phyloP scores from a whole-genome alignment of 2,888 invertebrate species.

The Alloscopus bannaensis region DNA sequence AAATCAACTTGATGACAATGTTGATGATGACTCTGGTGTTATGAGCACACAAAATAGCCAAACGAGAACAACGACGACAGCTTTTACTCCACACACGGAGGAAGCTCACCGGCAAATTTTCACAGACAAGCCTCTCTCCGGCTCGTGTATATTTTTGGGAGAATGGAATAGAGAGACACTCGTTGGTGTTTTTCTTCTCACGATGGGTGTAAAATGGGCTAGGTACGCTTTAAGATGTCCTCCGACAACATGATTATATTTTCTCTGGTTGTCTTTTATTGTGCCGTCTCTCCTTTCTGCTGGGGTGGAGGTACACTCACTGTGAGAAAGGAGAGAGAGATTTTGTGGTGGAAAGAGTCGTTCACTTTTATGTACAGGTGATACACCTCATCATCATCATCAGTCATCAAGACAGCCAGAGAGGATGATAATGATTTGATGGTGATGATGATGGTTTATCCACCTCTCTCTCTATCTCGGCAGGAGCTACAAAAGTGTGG shows the following conservation, averaged over 20 bases:
- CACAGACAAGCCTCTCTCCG: too few relatives aligned
- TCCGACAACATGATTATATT: constrained; percentile 2
- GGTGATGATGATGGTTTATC: constrained; percentile 8
- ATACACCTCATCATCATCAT: constrained; percentile 56
- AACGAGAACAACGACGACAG: too few relatives aligned
- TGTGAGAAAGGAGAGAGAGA: constrained; percentile 12
- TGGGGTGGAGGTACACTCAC: not conserved
- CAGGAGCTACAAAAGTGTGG: too few relatives aligned
- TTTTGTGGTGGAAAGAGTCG: constrained; percentile 17
- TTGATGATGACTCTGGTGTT: constrained; percentile 57
- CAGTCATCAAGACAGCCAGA: constrained; percentile 48
- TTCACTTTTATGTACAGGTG: constrained; percentile 45
- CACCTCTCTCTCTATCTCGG: not conserved
- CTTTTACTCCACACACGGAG: too few relatives aligned
- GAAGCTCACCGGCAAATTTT: too few relatives aligned
- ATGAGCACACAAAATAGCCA: constrained; percentile 43
- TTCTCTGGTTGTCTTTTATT: constrained; percentile 4
- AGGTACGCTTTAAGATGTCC: too few relatives aligned
- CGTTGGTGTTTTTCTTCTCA: too few relatives aligned
- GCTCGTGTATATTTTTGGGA: too few relatives aligned
- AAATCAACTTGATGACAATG: constrained; percentile 54
- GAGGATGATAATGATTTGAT: constrained; percentile 38
- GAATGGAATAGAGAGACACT: too few relatives aligned
- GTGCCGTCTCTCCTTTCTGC: not conserved
- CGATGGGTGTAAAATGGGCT: too few relatives aligned